Percentiles rank a stretch among this genome's conserved stretches.
phyloP scores from a whole-genome alignment of 2,888 invertebrate genomes.

The Lepidocyrtinus sp. region DNA sequence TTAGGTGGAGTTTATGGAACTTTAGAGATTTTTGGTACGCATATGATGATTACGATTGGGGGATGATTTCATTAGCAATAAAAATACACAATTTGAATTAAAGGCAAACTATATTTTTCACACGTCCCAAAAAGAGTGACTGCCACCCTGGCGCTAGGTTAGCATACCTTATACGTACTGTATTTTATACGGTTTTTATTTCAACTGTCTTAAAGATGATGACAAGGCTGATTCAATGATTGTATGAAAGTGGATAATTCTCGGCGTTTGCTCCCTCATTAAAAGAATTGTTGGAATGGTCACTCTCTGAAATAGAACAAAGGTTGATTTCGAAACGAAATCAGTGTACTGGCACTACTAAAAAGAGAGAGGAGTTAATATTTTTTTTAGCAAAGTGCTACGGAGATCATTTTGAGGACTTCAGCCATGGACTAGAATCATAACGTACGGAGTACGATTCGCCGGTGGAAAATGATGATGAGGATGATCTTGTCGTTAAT shows the following conservation, averaged over 20 bases:
- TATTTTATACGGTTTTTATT: too few relatives aligned
- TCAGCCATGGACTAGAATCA: slow-evolving; percentile 53
- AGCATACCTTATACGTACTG: too few relatives aligned
- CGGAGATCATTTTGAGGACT: slow-evolving; percentile 26
- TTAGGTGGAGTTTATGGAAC: background rate
- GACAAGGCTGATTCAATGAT: background rate
- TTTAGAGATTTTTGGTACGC: background rate
- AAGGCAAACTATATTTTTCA: background rate
- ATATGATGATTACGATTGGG: too few relatives aligned
- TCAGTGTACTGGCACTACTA: background rate
- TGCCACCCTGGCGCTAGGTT: background rate
- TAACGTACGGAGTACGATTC: background rate
- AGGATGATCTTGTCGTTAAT: slow-evolving; percentile 45
- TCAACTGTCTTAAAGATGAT: too few relatives aligned
- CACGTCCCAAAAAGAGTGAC: slow-evolving; percentile 2
- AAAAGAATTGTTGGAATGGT: background rate
- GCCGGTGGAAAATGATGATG: slow-evolving; percentile 27
- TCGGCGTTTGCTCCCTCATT: background rate
- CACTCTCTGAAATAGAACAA: background rate
- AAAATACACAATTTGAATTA: background rate
- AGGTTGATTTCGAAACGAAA: slow-evolving; percentile 3
- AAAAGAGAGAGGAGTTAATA: slow-evolving; percentile 32
- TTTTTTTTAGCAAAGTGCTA: background rate
- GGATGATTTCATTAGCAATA: slow-evolving; percentile 1
- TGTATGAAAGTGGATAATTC: background rate